A percentile compares a stretch with the other conserved stretches of the same genome.
These are phyloP conservation scores for Halictus ligatus DNA, from an alignment of 2,888 invertebrate genomes.

Conservation along the genomic window DNA sequence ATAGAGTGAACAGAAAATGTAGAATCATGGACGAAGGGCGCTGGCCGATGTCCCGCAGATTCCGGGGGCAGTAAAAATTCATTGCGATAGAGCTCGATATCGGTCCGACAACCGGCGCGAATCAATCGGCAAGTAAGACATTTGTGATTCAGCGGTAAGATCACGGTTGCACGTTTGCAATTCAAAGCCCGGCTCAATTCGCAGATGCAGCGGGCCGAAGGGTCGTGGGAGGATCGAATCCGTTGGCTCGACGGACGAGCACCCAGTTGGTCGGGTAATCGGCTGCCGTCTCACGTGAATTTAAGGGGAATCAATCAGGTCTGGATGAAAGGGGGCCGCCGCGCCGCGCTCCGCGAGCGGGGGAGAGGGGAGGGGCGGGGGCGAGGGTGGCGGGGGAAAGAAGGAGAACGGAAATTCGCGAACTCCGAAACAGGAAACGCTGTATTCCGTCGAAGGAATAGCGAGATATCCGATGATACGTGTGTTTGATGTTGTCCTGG, in stretches of 20 bases:
- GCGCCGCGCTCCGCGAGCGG: background rate
- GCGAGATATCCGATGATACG: constrained; percentile 60
- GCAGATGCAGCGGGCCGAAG: background rate
- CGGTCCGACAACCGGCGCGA: background rate
- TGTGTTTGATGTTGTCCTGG: constrained; percentile 60
- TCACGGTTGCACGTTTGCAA: constrained; percentile 2
- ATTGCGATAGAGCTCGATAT: background rate
- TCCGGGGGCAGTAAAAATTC: background rate
- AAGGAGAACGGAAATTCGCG: constrained; percentile 13
- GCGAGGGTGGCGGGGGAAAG: background rate
- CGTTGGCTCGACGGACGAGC: constrained; percentile 8
- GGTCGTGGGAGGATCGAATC: background rate
- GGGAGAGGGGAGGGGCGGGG: background rate
- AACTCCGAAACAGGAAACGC: constrained; percentile 58
- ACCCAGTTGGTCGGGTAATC: constrained; percentile 28
- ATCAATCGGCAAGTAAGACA: background rate
- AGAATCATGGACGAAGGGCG: too few relatives aligned
- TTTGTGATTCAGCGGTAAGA: background rate
- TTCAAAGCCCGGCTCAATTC: background rate
- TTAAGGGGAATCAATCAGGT: constrained; percentile 61
- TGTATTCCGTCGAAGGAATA: constrained; percentile 52
- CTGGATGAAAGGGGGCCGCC: constrained; percentile 46
- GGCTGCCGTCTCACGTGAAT: constrained; percentile 42
- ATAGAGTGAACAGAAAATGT: too few relatives aligned
- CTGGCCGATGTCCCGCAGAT: too few relatives aligned